These are phyloP conservation scores for Drosophila eohydei DNA, from an alignment of 2,888 invertebrate genomes.

Conservation along the genomic window DNA sequence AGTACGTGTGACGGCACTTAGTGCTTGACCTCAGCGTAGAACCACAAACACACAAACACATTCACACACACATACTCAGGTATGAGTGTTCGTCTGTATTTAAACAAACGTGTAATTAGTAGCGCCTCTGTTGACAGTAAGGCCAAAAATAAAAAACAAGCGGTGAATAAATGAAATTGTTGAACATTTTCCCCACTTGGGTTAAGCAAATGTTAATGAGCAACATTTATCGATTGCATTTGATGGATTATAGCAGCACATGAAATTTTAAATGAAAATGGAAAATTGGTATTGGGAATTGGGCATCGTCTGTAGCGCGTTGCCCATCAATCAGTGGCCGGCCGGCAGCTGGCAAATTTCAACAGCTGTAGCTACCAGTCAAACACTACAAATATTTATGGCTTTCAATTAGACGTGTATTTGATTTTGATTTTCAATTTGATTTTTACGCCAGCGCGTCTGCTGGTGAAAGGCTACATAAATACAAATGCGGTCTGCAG, in stretches of 20 bases:
- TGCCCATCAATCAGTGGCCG: constrained; percentile 53
- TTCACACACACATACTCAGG: not conserved
- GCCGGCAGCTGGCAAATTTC: constrained; percentile 55
- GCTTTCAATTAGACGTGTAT: constrained; percentile 45
- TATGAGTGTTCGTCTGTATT: constrained; percentile 17
- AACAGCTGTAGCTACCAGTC: constrained; percentile 44
- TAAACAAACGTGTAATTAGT: constrained; percentile 50
- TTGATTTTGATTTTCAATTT: constrained; percentile 33
- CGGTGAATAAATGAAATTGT: constrained; percentile 34
- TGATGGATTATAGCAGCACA: constrained; percentile 46
- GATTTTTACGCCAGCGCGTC: constrained; percentile 16
- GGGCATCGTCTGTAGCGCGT: constrained; percentile 14
- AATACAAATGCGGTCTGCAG: not conserved
- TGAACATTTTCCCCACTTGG: constrained; percentile 13
- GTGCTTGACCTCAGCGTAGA: constrained; percentile 52
- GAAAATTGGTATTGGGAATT: constrained; percentile 7
- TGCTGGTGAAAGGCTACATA: constrained; percentile 19
- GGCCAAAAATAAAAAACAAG: constrained; percentile 26
- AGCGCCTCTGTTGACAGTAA: constrained; percentile 65
- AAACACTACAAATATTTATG: constrained; percentile 49
- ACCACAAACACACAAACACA: constrained; percentile 13
- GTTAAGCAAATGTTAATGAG: constrained; percentile 33
- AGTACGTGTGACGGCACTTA: constrained; percentile 45
- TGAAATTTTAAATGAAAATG: constrained; percentile 4
- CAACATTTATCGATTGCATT: constrained; percentile 58